Conservation (phyloP, 23 tunicate species). For the Diplosoma virens region DNA sequence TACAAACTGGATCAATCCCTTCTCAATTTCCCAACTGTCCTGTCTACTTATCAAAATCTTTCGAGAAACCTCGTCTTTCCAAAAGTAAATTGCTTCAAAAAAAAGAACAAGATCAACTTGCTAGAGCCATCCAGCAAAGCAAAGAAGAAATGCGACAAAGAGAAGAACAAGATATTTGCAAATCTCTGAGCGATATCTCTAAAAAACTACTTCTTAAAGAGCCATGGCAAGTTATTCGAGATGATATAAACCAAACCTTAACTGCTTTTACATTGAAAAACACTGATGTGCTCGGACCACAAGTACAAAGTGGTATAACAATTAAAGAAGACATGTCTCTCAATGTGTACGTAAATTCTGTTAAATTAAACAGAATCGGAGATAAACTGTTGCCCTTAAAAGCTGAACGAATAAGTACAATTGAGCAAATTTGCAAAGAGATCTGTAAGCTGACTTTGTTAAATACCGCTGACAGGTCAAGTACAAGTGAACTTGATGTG, state of each 20-base stretch:
- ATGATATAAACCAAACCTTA: not conserved
- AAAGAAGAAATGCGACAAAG: not conserved
- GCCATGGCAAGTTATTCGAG: conserved; percentile 12
- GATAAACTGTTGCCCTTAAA: not conserved
- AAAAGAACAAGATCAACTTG: not conserved
- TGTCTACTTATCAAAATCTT: not conserved
- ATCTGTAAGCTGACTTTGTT: not conserved
- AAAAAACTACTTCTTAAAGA: not conserved
- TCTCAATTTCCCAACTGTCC: conserved; percentile 28
- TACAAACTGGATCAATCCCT: conserved; percentile 7
- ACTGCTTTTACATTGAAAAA: not conserved
- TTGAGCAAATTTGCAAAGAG: not conserved
- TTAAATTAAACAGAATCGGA: not conserved
- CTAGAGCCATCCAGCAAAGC: not conserved
- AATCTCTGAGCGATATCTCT: not conserved
- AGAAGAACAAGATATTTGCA: conserved; percentile 1
- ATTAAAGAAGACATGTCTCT: not conserved
- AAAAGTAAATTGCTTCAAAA: not conserved
- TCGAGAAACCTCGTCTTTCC: not conserved
- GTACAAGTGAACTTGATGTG: not conserved
- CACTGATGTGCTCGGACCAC: not conserved
- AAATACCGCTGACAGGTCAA: not conserved
- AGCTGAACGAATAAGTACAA: not conserved
- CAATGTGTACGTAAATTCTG: conserved; percentile 11
- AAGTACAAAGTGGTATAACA: not conserved